Percentiles rank a stretch among this genome's conserved stretches.
phyloP scores from a whole-genome alignment of 1,140 invertebrate species.

The Bombus sibiricus region DNA sequence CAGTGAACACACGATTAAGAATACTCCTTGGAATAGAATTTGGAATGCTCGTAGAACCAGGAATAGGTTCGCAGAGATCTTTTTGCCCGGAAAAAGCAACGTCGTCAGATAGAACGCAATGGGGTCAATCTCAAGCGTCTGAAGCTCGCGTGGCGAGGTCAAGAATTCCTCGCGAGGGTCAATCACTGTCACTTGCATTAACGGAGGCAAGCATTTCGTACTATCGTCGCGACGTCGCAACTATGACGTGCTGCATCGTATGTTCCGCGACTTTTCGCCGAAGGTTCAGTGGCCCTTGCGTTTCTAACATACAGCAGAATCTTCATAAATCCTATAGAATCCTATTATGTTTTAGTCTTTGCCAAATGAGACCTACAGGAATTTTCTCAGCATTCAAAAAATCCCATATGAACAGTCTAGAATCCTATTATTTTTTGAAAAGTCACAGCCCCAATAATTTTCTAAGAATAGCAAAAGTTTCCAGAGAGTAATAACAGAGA shows the following conservation, averaged over 20 bases:
- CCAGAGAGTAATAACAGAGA: too few species aligned
- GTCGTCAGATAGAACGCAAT: constrained; percentile 54
- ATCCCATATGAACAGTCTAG: too few species aligned
- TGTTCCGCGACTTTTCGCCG: background rate
- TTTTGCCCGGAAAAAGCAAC: constrained; percentile 9
- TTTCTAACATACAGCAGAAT: background rate
- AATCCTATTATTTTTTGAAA: too few species aligned
- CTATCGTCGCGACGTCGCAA: constrained; percentile 21
- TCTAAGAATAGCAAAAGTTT: too few species aligned
- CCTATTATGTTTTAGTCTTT: too few species aligned
- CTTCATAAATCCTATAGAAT: background rate
- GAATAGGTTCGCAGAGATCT: constrained; percentile 16
- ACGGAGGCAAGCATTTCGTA: constrained; percentile 43
- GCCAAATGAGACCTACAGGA: too few species aligned
- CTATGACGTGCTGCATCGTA: background rate
- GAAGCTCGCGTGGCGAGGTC: constrained; percentile 48
- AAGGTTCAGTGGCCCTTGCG: background rate
- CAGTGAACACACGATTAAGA: background rate
- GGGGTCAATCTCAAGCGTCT: constrained; percentile 51
- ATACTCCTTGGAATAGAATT: background rate
- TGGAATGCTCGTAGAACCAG: background rate
- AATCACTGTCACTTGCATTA: constrained; percentile 62
- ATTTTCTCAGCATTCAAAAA: too few species aligned
- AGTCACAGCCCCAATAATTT: too few species aligned
- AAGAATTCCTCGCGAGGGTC: constrained; percentile 62